Evolutionary conservation across 1,140 invertebrate genomes (phyloP), one percentile per base, ranked within the genome.

Genomic region (Neelides sp.): DNA sequence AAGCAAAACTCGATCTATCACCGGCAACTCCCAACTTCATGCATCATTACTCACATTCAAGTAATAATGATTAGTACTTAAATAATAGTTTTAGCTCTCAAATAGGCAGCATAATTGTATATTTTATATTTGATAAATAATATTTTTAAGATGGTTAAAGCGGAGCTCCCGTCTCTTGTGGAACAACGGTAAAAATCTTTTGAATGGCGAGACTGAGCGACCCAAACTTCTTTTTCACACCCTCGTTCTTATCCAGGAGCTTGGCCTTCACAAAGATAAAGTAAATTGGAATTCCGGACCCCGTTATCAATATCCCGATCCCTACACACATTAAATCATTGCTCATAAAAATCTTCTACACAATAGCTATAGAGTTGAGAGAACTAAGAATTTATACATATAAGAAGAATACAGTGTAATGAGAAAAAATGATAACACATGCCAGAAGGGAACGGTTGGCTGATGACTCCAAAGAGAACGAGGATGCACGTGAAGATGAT

Each of bases 271-370:
- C 64, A 34, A 68, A 66, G 12, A 74, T 39, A 4, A 70, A 63
- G 55, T 77, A 77, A 1, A 75, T 67, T 1, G 75, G 72, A 27
- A 77, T 58, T 30, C 75, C 75, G 32, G 68, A 62, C 1, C 69
- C 57, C 8, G 74, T 70, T 23, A 77, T 67, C 2, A 62, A 39
- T 1, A 64, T 46, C 23, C 66, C 54, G 37, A 69, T 64, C 20
- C 62, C 68, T 70, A 55, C 35, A 63, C 63, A 37, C 57, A 39
- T 39, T 24, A 37, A n/a, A 19, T 10, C 39, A 44, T 24, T 34
- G 3, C 35, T 8, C 20, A 8, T 47, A 5, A 22, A 44, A 12
- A 10, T 44, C 27, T 43, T 44, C 20, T 13, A 19, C 3, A 35
- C 17, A 43, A 5, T 37, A 5, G 24, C 13, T 39, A 30, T 12